Evolutionary conservation across 2,888 invertebrate species (phyloP).

Genomic region (Vesta saturnalis): DNA sequence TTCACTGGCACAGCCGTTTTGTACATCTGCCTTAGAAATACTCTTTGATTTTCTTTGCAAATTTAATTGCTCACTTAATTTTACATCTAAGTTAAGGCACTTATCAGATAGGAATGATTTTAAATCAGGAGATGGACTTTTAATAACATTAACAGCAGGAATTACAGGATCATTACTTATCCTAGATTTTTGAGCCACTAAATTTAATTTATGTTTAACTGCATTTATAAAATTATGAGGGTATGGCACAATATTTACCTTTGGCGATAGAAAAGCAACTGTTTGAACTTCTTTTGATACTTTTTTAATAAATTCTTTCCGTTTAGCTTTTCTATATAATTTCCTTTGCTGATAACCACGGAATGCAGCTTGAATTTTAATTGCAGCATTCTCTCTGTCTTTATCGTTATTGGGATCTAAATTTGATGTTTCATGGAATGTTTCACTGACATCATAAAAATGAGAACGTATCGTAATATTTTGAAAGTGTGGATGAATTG

Average conservation of each 20-base stretch:
- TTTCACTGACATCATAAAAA: background rate
- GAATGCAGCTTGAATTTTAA: constrained; percentile 50
- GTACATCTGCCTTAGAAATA: constrained; percentile 47
- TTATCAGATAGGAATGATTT: constrained; percentile 52
- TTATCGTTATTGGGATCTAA: no score
- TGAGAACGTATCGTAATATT: constrained; percentile 20
- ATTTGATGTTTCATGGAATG: background rate
- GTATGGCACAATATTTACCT: constrained; percentile 61
- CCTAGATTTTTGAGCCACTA: constrained; percentile 48
- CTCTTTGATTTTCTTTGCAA: constrained; percentile 31
- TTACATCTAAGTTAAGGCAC: constrained; percentile 51
- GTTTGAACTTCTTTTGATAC: constrained; percentile 39
- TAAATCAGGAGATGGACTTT: constrained; percentile 3
- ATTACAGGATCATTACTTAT: constrained; percentile 45
- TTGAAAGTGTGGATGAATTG: constrained; percentile 13
- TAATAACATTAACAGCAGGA: constrained; percentile 41
- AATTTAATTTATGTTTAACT: constrained; percentile 66
- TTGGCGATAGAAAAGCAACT: constrained; percentile 56
- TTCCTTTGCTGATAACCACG: constrained; percentile 47
- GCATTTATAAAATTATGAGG: constrained; percentile 71
- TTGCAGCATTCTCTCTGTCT: constrained; percentile 40
- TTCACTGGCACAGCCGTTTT: constrained; percentile 49
- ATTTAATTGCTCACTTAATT: constrained; percentile 50
- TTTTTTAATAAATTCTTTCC: constrained; percentile 29
- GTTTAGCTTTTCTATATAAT: constrained; percentile 24